phyloP scores from a whole-genome alignment of 2,888 invertebrate genomes.

The Abrostola triplasia region DNA sequence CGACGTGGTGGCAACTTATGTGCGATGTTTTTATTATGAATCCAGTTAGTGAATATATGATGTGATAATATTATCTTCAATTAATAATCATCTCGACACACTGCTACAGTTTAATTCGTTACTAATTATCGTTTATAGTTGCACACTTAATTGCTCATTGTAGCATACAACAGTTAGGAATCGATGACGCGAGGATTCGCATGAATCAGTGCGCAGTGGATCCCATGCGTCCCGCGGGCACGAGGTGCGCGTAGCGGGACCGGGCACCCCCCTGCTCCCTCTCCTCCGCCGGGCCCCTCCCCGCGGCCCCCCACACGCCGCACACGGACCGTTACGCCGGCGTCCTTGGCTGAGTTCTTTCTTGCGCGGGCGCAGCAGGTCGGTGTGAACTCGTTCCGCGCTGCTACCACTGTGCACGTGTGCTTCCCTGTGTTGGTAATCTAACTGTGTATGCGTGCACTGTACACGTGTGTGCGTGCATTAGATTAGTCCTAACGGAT shows the following conservation, averaged over 20 bases:
- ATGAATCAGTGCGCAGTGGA: slow-evolving; percentile 38
- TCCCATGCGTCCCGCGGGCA: slow-evolving; percentile 52
- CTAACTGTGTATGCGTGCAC: slow-evolving; percentile 61
- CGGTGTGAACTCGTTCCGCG: slow-evolving; percentile 84
- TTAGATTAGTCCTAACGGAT: slow-evolving; percentile 86
- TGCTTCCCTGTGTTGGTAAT: slow-evolving; percentile 64
- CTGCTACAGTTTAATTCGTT: no score
- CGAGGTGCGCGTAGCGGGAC: slow-evolving; percentile 65
- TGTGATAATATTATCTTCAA: no score
- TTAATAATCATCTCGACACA: no score
- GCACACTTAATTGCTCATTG: background rate
- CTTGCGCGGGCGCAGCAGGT: slow-evolving; percentile 85
- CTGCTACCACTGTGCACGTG: slow-evolving; percentile 78
- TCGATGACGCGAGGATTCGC: slow-evolving; percentile 34
- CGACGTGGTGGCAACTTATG: background rate
- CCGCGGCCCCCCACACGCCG: slow-evolving; percentile 48
- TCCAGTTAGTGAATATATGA: background rate
- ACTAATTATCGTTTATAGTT: background rate
- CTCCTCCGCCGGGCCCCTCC: slow-evolving; percentile 36
- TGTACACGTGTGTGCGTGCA: slow-evolving; percentile 67
- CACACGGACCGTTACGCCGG: slow-evolving; percentile 82
- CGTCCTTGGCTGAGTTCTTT: slow-evolving; percentile 89
- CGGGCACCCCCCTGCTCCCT: slow-evolving; percentile 19
- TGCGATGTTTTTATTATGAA: slow-evolving; percentile 6
- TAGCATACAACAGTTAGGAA: slow-evolving; percentile 8